Percentiles rank a stretch among this genome's conserved stretches.
Conservation (phyloP, 2,888 invertebrate species). For the Lepidochrysops patricia region DNA sequence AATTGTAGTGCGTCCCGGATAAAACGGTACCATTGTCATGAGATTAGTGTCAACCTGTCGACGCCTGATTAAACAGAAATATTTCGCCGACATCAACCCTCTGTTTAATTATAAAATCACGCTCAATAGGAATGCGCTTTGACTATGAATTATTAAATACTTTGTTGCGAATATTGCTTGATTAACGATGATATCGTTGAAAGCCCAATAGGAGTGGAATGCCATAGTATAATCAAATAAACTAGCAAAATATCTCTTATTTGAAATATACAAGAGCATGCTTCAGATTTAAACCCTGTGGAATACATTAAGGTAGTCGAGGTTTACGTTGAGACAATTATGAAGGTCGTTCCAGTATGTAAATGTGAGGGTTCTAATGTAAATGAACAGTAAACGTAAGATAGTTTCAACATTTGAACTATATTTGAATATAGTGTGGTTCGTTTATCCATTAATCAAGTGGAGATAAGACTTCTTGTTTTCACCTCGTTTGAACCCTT, state of each 20-base stretch:
- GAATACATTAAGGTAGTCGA: constrained; percentile 68
- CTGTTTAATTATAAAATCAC: constrained; percentile 40
- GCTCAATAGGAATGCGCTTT: background rate
- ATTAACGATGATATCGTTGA: background rate
- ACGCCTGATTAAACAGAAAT: constrained; percentile 71
- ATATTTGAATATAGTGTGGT: constrained; percentile 45
- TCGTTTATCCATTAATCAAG: constrained; percentile 50
- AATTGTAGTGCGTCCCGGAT: no score
- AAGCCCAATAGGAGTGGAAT: constrained; percentile 22
- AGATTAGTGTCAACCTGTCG: no score
- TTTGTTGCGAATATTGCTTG: background rate
- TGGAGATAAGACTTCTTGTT: constrained; percentile 58
- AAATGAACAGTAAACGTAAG: constrained; percentile 63
- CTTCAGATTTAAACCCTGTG: constrained; percentile 42
- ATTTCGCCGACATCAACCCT: constrained; percentile 47
- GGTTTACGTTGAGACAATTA: constrained; percentile 59
- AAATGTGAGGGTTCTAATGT: constrained; percentile 63
- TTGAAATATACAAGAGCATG: constrained; percentile 58
- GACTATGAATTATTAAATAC: background rate
- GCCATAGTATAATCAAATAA: no score
- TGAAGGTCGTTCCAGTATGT: constrained; percentile 63
- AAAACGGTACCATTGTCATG: no score
- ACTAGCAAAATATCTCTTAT: constrained; percentile 27
- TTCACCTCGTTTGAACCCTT: constrained; percentile 28
- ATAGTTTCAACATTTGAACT: constrained; percentile 47